These are phyloP conservation scores for crab-eating macaque (Macaca fascicularis) DNA, from an alignment of 2,113 vertebrate genomes.

Conservation along the genomic window DNA sequence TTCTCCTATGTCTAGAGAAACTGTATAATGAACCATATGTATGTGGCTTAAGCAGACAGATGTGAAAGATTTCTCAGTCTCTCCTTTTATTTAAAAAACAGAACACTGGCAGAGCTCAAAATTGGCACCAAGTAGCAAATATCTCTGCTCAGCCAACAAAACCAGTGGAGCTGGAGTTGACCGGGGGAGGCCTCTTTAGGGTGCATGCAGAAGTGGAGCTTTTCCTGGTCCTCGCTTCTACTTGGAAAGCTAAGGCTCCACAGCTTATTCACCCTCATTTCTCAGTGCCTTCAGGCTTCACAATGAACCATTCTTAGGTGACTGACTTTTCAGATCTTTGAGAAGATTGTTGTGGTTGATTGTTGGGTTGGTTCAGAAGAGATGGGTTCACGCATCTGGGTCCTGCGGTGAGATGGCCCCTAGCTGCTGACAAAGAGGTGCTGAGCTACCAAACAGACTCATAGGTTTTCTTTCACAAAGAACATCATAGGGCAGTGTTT, in stretches of 20 bases:
- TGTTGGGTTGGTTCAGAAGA: neutral
- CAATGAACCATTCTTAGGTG: slow-evolving; percentile 13
- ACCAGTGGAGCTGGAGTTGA: slow-evolving; percentile 7
- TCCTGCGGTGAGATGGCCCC: neutral
- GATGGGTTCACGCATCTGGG: neutral
- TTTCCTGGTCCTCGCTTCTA: neutral
- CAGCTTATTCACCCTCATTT: neutral
- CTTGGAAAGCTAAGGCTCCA: neutral
- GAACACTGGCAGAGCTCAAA: slow-evolving; percentile 7
- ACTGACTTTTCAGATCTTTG: neutral
- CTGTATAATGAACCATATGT: slow-evolving; percentile 66
- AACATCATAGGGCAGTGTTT: neutral
- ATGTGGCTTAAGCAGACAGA: slow-evolving; percentile 58
- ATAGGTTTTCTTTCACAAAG: neutral
- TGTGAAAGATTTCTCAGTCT: slow-evolving; percentile 44
- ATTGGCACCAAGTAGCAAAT: slow-evolving; percentile 30
- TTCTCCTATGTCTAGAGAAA: slow-evolving; percentile 63
- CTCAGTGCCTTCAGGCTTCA: neutral
- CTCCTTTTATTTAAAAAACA: slow-evolving; percentile 23
- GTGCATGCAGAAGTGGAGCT: neutral
- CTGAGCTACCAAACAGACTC: neutral
- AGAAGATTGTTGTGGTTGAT: neutral
- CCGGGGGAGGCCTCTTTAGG: neutral
- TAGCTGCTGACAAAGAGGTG: neutral
- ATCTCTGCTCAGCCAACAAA: neutral